Percentiles rank a stretch among this genome's conserved stretches.
These are phyloP conservation scores for Macroglossus sobrinus DNA, from an alignment of 2,113 vertebrate species.

Conservation along the genomic window DNA sequence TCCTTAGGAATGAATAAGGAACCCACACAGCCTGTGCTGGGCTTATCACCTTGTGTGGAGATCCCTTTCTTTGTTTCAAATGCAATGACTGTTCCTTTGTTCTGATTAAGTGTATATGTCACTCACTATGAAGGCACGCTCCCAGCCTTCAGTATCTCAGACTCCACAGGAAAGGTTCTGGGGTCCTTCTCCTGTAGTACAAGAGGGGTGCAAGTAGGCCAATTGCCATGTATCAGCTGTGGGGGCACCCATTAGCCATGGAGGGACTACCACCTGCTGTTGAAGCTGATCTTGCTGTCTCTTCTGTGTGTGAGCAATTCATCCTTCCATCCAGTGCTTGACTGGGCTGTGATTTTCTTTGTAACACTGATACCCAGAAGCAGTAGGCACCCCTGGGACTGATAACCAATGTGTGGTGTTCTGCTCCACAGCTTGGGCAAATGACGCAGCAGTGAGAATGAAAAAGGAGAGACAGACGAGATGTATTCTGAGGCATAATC, in stretches of 20 bases:
- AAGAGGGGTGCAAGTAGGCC: background rate
- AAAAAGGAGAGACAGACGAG: background rate
- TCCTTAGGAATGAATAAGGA: background rate
- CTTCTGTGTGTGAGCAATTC: background rate
- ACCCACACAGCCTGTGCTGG: background rate
- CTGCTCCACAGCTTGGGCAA: background rate
- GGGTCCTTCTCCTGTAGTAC: background rate
- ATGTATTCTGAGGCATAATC: background rate
- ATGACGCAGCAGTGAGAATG: background rate
- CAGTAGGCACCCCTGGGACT: background rate
- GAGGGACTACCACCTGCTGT: background rate
- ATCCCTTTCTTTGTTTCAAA: background rate
- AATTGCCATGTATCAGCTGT: accelerated
- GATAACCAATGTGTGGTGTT: too few relatives aligned
- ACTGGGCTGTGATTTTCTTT: background rate
- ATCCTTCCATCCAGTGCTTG: too few relatives aligned
- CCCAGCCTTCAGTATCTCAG: background rate
- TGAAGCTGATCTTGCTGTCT: background rate
- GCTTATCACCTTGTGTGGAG: too few relatives aligned
- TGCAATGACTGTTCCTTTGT: background rate
- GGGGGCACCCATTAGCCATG: background rate
- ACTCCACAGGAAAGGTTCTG: background rate
- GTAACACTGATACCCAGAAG: background rate
- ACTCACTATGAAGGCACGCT: background rate
- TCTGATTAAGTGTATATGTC: background rate